Conservation (phyloP, 2,888 invertebrate genomes). For the Pasiphila rectangulata region DNA sequence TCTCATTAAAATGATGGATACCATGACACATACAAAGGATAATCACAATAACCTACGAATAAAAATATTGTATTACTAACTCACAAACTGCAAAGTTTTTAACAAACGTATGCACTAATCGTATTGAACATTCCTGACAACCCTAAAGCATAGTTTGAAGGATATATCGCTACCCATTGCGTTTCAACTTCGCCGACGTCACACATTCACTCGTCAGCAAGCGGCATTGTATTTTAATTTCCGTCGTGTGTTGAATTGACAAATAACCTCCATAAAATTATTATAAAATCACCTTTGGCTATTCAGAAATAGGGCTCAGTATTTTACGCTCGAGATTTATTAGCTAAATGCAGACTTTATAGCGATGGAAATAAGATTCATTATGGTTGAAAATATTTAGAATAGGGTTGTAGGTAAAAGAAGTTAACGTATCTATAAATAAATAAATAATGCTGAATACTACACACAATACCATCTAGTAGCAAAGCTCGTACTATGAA, state of each 20-base stretch:
- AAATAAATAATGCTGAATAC: no score
- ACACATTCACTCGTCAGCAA: conserved; percentile 60
- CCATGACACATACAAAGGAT: no score
- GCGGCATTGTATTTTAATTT: conserved; percentile 74
- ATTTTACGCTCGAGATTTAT: background rate
- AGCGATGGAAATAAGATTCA: background rate
- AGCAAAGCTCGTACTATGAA: no score
- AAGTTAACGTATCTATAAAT: no score
- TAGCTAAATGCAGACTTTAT: background rate
- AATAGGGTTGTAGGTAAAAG: no score
- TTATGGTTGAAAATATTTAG: no score
- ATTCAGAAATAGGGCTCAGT: conserved; percentile 18
- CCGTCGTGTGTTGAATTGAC: conserved; percentile 62
- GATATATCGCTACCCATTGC: conserved; percentile 65
- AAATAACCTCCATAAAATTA: conserved; percentile 44
- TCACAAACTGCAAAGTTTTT: no score
- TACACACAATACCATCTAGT: no score
- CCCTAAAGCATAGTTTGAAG: conserved; percentile 55
- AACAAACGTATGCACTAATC: no score
- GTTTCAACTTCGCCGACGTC: conserved; percentile 71
- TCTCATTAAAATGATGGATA: no score
- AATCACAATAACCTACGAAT: no score
- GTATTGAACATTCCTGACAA: conserved; percentile 28
- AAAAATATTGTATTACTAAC: no score
- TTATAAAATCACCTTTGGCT: conserved; percentile 24